These are phyloP conservation scores for Mesodorylaimus sp. DNA, from an alignment of 2,888 invertebrate species.

Conservation along the genomic window DNA sequence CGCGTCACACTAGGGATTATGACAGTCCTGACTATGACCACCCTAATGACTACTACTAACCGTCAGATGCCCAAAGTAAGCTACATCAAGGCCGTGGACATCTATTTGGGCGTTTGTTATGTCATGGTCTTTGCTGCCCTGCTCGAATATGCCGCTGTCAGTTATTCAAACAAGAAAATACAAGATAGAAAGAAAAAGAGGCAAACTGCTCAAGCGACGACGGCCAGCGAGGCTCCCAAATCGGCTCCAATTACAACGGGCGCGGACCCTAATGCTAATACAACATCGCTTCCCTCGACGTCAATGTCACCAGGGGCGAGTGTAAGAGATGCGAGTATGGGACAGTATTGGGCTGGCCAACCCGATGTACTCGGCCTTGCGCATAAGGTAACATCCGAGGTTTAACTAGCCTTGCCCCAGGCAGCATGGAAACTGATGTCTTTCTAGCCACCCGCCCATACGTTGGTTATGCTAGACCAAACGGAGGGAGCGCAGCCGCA, in stretches of 20 bases:
- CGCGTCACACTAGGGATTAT: constrained; percentile 22
- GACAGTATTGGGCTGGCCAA: no score
- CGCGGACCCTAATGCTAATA: no score
- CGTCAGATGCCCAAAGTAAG: constrained; percentile 92
- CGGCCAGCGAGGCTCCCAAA: background rate
- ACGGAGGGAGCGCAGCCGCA: no score
- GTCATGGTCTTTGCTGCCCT: constrained; percentile 96
- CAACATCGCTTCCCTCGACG: no score
- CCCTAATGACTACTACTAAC: constrained; percentile 65
- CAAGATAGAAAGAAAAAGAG: background rate
- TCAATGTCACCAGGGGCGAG: no score
- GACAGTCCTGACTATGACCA: constrained; percentile 48
- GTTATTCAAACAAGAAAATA: constrained; percentile 67
- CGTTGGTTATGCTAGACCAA: no score
- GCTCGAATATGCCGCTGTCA: constrained; percentile 90
- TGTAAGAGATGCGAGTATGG: no score
- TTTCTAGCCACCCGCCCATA: no score
- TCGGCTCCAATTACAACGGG: background rate
- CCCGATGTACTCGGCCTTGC: no score
- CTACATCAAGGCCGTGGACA: constrained; percentile 91
- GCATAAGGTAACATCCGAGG: no score
- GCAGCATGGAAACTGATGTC: no score
- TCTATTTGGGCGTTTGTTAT: constrained; percentile 90
- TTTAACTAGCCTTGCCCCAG: no score
- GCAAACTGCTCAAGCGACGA: background rate